Base-by-base conservation (phyloP, 1,140 invertebrate genomes). In the Teleopsis dalmanni region DNA sequence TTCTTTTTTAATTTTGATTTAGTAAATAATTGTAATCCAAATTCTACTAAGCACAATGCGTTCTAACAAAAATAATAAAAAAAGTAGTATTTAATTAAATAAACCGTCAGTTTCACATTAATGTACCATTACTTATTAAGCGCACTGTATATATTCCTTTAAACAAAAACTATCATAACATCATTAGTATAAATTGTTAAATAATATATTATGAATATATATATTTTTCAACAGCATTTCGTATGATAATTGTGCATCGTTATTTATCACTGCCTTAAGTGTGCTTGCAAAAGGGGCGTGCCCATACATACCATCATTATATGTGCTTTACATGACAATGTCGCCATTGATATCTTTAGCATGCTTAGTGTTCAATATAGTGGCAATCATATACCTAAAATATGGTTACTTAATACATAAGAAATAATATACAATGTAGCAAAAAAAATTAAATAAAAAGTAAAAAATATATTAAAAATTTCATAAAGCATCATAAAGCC, bases 321-420 rank as follows among this genome's bases (percentile, higher is more conserved):
- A 62, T 65, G 59, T 62, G 47, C 58, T 65, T 35, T 68, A 62
- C 56, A 50, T 62, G 61, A 68, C 62, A 47, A 59, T 62, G 59
- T 67, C 64, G 56, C 62, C 65, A 51, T 55, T 61, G 54, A 59
- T 67, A 44, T 53, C 62, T 36, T 47, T 67, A 22, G 59, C 62
- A 67, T 67, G 65, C 44, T 58, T 67, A 48, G 50, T 67, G 47
- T 58, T 67, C 35, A 65, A 65, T 60, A 65, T 65, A 49, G 54
- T 62, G 29, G 62, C 62, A 45, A 57, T 65, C 48, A 51, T 65
- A 48, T 65, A 57, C 55, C 51, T 62, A 42, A 65, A 65, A 61
- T 65, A 65, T 50, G 57, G 57, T 21, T 56, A 62, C 48, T 59
- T 65, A 35, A 51, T 50, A 23, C 33, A 35, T 35, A 10, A 2